These are phyloP conservation scores for Ormyrus rosae DNA, from an alignment of 2,888 invertebrate species.

Conservation along the genomic window DNA sequence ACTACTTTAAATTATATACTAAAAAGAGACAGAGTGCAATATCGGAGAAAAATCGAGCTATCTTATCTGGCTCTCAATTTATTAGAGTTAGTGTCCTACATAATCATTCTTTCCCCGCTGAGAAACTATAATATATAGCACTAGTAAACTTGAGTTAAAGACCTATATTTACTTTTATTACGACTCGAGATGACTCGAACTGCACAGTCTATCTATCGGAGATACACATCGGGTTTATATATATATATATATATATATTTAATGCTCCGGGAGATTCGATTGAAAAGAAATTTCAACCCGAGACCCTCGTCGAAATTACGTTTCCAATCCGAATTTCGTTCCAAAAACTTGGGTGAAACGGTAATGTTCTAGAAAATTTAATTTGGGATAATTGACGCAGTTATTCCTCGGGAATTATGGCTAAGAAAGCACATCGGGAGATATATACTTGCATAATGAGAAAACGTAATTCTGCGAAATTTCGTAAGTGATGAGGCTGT, in stretches of 20 bases:
- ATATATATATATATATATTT: neutral
- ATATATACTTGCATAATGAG: too few relatives aligned
- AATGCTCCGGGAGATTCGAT: constrained; percentile 3
- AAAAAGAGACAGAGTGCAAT: neutral
- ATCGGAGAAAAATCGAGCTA: constrained; percentile 1
- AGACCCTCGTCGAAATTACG: neutral
- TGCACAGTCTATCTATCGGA: neutral
- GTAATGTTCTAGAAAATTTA: too few relatives aligned
- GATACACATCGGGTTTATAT: neutral
- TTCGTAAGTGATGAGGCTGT: neutral
- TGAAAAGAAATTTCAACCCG: neutral
- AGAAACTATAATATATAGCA: constrained; percentile 13
- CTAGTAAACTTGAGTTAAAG: constrained; percentile 24
- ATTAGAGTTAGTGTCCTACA: constrained; percentile 30
- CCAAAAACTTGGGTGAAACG: too few relatives aligned
- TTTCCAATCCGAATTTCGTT: too few relatives aligned
- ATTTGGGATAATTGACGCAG: neutral
- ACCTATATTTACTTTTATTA: constrained; percentile 25
- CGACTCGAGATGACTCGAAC: constrained; percentile 19
- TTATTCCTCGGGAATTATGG: too few relatives aligned
- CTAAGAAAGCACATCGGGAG: too few relatives aligned
- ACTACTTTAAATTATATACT: neutral
- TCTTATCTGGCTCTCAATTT: constrained; percentile 22
- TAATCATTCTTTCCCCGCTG: neutral
- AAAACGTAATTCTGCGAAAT: constrained; percentile 11